Conservation (phyloP, 2,113 vertebrate species). For the Elaphurus davidianus region DNA sequence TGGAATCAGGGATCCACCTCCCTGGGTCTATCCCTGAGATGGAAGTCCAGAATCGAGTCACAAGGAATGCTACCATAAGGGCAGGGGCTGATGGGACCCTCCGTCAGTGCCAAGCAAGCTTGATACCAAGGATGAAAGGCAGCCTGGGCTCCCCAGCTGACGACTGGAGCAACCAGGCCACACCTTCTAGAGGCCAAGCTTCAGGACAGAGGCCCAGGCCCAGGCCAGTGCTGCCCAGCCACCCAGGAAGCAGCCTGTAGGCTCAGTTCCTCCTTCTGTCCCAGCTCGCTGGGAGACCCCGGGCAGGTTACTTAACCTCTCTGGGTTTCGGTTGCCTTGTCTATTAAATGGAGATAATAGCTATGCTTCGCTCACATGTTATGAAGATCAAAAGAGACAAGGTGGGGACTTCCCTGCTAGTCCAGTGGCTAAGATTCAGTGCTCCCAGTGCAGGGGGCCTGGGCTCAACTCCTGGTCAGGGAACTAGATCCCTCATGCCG, state of each 20-base stretch:
- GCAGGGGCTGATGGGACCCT: background rate
- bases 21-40: background rate
- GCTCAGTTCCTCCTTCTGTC: background rate
- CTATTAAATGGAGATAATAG: background rate
- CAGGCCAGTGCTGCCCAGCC: background rate
- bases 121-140: background rate
- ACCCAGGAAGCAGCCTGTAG: rapidly evolving
- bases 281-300: background rate
- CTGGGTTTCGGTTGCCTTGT: background rate
- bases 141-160: background rate
- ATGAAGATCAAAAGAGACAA: background rate
- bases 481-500: background rate
- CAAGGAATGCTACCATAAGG: rapidly evolving
- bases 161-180: background rate
- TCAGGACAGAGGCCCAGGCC: background rate
- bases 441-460: background rate
- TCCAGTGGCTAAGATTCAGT: background rate
- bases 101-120: background rate
- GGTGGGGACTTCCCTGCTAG: background rate
- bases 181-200: background rate
- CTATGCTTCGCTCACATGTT: background rate
- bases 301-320: background rate
- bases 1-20: background rate
- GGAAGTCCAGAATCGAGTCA: background rate
- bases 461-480: background rate